Conservation (phyloP, 2,113 vertebrate genomes). For the Salvator merianae region DNA sequence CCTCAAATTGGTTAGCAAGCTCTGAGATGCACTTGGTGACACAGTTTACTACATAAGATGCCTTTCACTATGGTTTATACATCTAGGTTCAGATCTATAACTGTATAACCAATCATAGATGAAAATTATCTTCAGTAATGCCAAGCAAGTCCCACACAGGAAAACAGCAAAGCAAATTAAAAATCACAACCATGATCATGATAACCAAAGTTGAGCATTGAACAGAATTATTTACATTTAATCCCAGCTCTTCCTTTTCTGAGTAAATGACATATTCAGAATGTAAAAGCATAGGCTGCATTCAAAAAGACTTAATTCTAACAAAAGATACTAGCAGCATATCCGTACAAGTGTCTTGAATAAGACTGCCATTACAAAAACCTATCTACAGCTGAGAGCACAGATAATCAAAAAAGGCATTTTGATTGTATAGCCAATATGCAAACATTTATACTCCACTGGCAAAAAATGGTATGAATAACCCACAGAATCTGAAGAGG, state of each 20-base stretch:
- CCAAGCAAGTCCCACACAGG: background rate
- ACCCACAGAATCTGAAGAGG: no score
- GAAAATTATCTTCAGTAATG: background rate
- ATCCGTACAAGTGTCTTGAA: background rate
- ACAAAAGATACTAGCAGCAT: background rate
- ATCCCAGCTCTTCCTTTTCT: background rate
- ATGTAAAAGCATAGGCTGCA: background rate
- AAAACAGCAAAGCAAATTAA: background rate
- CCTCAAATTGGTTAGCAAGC: background rate
- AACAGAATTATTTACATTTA: background rate
- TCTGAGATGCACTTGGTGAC: constrained; percentile 9
- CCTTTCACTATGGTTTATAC: background rate
- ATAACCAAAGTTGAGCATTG: background rate
- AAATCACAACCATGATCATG: background rate
- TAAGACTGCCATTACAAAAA: background rate
- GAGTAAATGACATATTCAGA: background rate
- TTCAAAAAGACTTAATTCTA: background rate
- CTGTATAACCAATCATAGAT: background rate
- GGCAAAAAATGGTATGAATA: background rate
- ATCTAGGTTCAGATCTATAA: background rate
- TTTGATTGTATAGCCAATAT: background rate
- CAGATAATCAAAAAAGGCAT: no score
- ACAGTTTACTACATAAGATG: background rate
- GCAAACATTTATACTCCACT: background rate
- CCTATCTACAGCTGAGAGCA: background rate